phyloP scores from a whole-genome alignment of 2,113 vertebrate genomes.

The Mionectes macconnelli region DNA sequence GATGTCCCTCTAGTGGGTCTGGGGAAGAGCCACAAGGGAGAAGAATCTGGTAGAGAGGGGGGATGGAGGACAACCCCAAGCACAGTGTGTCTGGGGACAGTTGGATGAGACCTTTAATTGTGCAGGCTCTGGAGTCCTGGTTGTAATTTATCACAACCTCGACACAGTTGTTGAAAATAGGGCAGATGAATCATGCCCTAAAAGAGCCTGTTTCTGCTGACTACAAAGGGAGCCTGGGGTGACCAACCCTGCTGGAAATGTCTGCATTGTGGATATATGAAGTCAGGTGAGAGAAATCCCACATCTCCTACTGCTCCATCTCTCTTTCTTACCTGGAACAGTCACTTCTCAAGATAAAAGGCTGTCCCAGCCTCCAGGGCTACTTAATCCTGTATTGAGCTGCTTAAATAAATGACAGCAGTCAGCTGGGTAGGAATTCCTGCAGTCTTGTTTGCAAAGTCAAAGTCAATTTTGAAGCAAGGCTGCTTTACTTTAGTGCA shows the following conservation, averaged over 20 bases:
- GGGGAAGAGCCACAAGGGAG: not conserved
- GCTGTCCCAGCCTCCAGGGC: not conserved
- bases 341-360: conserved; percentile 11
- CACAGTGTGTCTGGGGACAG: not conserved
- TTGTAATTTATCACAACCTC: not conserved
- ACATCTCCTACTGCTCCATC: not conserved
- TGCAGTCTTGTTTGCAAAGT: conserved; percentile 6
- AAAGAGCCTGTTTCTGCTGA: conserved; percentile 44
- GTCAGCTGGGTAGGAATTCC: not conserved
- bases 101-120: not conserved
- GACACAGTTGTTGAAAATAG: conserved; percentile 34
- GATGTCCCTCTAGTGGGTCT: not conserved
- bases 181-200: conserved; percentile 59
- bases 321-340: conserved; percentile 10
- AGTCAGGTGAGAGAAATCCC: conserved; percentile 55
- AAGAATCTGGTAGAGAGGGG: not conserved
- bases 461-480: not conserved
- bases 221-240: conserved; percentile 31
- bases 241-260: not conserved
- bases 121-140: not conserved
- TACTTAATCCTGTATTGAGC: not conserved
- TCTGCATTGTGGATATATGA: not conserved
- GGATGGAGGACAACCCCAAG: not conserved
- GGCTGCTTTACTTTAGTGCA: not conserved
- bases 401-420: not conserved